These are phyloP conservation scores for Armadillidium nasatum DNA, from an alignment of 1,140 invertebrate genomes.

Conservation along the genomic window DNA sequence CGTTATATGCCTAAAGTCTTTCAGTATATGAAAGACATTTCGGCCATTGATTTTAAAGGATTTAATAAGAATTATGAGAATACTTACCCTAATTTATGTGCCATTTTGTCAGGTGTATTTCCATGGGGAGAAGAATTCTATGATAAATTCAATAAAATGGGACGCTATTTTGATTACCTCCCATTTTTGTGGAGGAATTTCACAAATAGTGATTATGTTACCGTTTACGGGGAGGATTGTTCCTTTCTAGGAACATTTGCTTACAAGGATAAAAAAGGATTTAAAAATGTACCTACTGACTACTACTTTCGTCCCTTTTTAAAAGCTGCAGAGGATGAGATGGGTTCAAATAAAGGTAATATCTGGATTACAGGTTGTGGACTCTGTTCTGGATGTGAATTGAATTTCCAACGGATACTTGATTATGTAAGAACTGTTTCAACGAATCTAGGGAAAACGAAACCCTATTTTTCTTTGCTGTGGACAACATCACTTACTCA, in stretches of 20 bases:
- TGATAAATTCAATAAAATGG: not conserved
- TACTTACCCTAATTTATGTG: slow-evolving; percentile 52
- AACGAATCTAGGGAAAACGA: not conserved
- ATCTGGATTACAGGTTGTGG: not conserved
- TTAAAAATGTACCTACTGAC: slow-evolving; percentile 51
- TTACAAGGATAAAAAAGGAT: slow-evolving; percentile 53
- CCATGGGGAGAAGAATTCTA: not conserved
- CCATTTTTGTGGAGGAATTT: slow-evolving; percentile 56
- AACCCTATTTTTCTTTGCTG: slow-evolving; percentile 18
- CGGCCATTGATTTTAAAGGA: slow-evolving; percentile 51
- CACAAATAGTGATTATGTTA: slow-evolving; percentile 51
- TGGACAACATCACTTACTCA: slow-evolving; percentile 21
- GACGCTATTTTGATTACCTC: slow-evolving; percentile 49
- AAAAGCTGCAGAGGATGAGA: slow-evolving; percentile 13
- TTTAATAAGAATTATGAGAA: slow-evolving; percentile 53
- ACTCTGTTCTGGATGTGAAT: not conserved
- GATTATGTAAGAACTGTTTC: not conserved
- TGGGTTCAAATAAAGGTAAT: not conserved
- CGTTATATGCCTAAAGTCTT: slow-evolving; percentile 56
- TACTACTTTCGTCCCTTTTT: slow-evolving; percentile 51
- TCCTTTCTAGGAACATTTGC: slow-evolving; percentile 52
- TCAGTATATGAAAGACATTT: slow-evolving; percentile 49
- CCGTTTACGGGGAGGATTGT: slow-evolving; percentile 54
- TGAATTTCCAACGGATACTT: not conserved
- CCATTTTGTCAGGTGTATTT: slow-evolving; percentile 48